Base-by-base conservation (phyloP, 1,140 invertebrate species). In the Plectrocnemia conspersa region DNA sequence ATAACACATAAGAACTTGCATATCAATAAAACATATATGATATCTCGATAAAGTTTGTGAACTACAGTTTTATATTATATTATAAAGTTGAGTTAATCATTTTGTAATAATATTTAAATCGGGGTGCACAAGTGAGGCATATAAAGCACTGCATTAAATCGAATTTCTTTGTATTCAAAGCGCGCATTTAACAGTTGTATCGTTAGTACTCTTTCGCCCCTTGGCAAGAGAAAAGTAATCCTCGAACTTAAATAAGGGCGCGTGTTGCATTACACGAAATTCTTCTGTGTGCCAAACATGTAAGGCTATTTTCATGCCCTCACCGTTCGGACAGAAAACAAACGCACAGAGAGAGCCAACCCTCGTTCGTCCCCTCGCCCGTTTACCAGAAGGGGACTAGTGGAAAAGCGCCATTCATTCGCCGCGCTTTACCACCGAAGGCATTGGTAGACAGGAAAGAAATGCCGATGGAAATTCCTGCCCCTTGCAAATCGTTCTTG, bases 381-480 rank as follows among this genome's bases (percentile, higher is more conserved):
- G 9, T 47, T 35, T 10, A 22, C 23, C 16, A 6, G 13, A 6
- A 35, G 19, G 33, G 16, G 13, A 33, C 9, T 11, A 18, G 48
- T 9, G n/a, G 49, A 15, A 40, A 38, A 40, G 11, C 49, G 6
- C 38, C 44, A 38, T 38, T 38, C 35, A 38, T 16, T n/a, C 7
- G 35, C 7, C 35, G n/a, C n/a, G n/a, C n/a, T n/a, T n/a, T 38
- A 16, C 44, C 44, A 16, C 44, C 44, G 29, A 48, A 48, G 29
- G 46, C 46, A 48, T 35, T 48, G 46, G 46, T 36, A 48, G 46
- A 48, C 32, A 19, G 19, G 42, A 54, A 54, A 54, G 52, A 54
- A 54, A 54, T 54, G 42, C 52, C 52, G 52, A 54, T 54, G 41
- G 52, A 33, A 54, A 44, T 42, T 42, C 40, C 18, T 23, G 27